phyloP scores from a whole-genome alignment of 2,113 vertebrate species.

The Petrocephalus microphthalmus region DNA sequence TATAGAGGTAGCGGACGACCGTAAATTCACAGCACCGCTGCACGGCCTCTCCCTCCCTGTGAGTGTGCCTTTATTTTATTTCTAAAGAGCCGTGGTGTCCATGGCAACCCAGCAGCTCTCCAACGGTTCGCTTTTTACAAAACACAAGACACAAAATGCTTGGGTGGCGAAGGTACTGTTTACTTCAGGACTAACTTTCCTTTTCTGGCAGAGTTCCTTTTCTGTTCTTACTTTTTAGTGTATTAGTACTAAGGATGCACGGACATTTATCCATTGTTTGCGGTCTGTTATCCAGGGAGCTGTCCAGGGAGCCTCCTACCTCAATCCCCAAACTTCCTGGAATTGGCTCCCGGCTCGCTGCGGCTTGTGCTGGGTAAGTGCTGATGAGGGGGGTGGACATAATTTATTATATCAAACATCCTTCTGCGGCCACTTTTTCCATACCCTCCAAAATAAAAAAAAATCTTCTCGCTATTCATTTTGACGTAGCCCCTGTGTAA shows the following conservation, averaged over 20 bases:
- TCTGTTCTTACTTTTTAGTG: neutral
- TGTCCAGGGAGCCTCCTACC: neutral
- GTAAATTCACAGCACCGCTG: neutral
- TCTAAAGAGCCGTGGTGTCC: constrained; percentile 1
- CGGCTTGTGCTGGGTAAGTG: too few relatives aligned
- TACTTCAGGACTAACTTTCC: too few relatives aligned
- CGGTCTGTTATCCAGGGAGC: neutral
- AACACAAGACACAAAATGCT: neutral
- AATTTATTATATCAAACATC: neutral
- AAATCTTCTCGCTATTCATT: neutral
- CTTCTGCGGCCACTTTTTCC: neutral
- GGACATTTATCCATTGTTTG: neutral
- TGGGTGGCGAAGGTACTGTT: neutral
- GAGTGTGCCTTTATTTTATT: neutral
- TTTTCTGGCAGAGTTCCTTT: neutral
- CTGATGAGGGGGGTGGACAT: neutral
- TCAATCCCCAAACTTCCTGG: neutral
- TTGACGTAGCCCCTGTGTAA: neutral
- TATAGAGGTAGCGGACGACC: neutral
- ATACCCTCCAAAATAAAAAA: neutral
- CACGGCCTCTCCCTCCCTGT: neutral
- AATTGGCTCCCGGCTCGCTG: neutral
- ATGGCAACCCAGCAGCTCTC: neutral
- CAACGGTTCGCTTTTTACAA: neutral
- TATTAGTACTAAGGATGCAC: neutral